phyloP scores from a whole-genome alignment of 2,888 invertebrate species.

The Salpingus planirostris region DNA sequence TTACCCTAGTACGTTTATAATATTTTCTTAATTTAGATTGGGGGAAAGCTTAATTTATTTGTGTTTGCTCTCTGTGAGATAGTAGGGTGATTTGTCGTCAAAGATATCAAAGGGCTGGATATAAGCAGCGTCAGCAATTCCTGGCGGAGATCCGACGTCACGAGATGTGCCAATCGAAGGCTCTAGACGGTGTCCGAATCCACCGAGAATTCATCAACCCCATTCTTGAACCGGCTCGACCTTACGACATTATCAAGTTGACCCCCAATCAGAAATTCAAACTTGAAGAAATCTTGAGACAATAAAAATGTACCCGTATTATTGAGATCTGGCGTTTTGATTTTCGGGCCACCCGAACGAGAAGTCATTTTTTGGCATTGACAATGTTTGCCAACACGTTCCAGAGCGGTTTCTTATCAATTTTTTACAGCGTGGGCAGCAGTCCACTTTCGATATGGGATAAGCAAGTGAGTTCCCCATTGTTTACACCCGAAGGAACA shows the following conservation, averaged over 20 bases:
- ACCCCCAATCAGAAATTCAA: slow-evolving; percentile 23
- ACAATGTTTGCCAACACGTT: slow-evolving; percentile 60
- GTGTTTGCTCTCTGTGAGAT: too few relatives aligned
- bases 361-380: too few relatives aligned
- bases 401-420: slow-evolving; percentile 58
- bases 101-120: slow-evolving; percentile 50
- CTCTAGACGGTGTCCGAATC: slow-evolving; percentile 54
- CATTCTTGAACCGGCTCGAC: slow-evolving; percentile 38
- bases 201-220: slow-evolving; percentile 56
- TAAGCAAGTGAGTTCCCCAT: slow-evolving; percentile 44
- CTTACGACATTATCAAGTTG: slow-evolving; percentile 29
- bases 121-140: slow-evolving; percentile 40
- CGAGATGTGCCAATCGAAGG: slow-evolving; percentile 52
- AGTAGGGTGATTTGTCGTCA: slow-evolving; percentile 53
- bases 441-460: slow-evolving; percentile 60
- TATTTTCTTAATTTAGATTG: too few relatives aligned
- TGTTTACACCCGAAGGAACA: too few relatives aligned
- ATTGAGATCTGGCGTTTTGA: too few relatives aligned
- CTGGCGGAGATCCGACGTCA: slow-evolving; percentile 48
- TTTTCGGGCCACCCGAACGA: too few relatives aligned
- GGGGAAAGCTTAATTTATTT: too few relatives aligned
- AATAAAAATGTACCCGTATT: too few relatives aligned
- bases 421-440: slow-evolving; percentile 58
- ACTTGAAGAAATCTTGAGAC: slow-evolving; percentile 6
- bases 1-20: slow-evolving; percentile 61